Evolutionary conservation across 2,888 invertebrate genomes (phyloP).

Genomic region (Eupeodes luniger): DNA sequence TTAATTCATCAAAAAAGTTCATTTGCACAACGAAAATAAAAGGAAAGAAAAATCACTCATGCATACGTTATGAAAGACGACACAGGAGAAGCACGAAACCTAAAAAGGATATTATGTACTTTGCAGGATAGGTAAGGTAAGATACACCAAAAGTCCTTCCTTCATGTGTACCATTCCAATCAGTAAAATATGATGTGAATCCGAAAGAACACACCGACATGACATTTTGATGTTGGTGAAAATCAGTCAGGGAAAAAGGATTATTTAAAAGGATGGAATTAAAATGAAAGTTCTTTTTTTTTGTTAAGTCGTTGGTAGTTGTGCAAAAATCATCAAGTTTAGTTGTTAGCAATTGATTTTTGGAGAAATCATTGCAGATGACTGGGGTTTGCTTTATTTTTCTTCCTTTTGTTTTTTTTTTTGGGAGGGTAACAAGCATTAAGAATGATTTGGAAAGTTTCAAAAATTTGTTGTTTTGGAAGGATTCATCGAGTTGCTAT

Average conservation of each 20-base stretch:
- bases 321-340: constrained; percentile 1
- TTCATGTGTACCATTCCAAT: background rate
- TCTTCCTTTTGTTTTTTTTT: background rate
- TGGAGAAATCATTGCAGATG: background rate
- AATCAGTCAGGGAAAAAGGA: constrained; percentile 12
- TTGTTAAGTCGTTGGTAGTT: background rate
- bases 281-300: background rate
- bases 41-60: constrained; percentile 22
- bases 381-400: background rate
- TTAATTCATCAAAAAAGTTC: constrained; percentile 60
- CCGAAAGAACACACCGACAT: background rate
- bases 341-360: background rate
- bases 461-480: background rate
- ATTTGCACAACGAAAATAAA: background rate
- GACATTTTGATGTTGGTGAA: background rate
- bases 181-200: background rate
- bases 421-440: background rate
- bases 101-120: constrained; percentile 21
- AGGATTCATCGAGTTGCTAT: background rate
- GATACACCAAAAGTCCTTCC: no score
- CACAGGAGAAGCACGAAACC: constrained; percentile 22
- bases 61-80: constrained; percentile 57
- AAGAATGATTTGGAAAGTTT: background rate
- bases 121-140: background rate
- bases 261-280: constrained; percentile 14